These are phyloP conservation scores for Scomber japonicus DNA, from an alignment of 2,113 vertebrate genomes.

Conservation along the genomic window DNA sequence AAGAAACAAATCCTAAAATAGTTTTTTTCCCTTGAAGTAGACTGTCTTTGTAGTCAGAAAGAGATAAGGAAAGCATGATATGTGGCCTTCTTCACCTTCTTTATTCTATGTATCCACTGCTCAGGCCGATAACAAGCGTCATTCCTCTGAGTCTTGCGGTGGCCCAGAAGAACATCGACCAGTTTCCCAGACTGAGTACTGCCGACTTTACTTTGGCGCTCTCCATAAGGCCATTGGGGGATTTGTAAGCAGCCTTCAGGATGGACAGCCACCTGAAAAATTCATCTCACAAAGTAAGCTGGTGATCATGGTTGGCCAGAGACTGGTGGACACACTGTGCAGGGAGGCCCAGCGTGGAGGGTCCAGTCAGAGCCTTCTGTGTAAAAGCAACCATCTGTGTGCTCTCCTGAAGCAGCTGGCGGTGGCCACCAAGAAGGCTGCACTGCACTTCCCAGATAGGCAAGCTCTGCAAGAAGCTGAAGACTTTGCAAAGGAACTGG, in stretches of 20 bases:
- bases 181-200: constrained; percentile 82
- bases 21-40: too few species aligned
- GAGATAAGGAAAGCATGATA: neutral
- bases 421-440: constrained; percentile 92
- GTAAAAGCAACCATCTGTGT: constrained; percentile 90
- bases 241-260: constrained; percentile 84
- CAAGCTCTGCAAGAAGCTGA: constrained; percentile 82
- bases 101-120: neutral
- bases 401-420: constrained; percentile 92
- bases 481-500: constrained; percentile 83
- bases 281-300: constrained; percentile 95
- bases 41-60: neutral
- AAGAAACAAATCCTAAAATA: too few species aligned
- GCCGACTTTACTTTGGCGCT: constrained; percentile 91
- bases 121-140: constrained; percentile 44
- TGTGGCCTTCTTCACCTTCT: neutral
- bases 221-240: constrained; percentile 90
- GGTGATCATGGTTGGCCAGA: constrained; percentile 95
- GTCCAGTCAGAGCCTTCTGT: constrained; percentile 84
- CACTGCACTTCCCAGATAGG: constrained; percentile 83
- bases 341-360: constrained; percentile 84
- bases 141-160: constrained; percentile 19
- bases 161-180: constrained; percentile 21
- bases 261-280: constrained; percentile 87
- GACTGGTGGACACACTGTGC: constrained; percentile 91